These are phyloP conservation scores for Creontiades dilutus DNA, from an alignment of 2,888 invertebrate genomes.

Conservation along the genomic window DNA sequence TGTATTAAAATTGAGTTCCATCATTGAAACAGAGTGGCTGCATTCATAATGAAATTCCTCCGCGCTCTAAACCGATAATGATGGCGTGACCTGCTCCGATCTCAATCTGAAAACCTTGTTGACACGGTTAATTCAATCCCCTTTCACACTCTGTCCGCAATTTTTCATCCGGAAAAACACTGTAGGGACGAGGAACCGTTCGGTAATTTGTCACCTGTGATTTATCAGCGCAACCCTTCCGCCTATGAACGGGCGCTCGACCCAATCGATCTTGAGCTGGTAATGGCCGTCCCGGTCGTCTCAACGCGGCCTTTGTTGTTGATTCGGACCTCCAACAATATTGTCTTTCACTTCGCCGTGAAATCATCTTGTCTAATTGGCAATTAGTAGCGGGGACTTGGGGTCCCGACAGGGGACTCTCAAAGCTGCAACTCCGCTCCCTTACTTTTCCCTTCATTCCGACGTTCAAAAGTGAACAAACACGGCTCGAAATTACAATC, in stretches of 20 bases:
- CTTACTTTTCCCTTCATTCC: background rate
- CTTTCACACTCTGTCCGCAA: background rate
- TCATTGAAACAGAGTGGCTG: no score
- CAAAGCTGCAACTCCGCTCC: background rate
- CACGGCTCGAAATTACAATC: background rate
- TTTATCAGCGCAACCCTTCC: conserved; percentile 10
- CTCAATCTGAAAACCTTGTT: background rate
- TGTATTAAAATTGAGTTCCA: no score
- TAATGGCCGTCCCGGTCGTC: conserved; percentile 16
- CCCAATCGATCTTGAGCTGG: conserved; percentile 22
- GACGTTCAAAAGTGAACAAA: background rate
- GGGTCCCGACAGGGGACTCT: background rate
- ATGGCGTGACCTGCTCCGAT: background rate
- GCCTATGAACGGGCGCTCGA: background rate
- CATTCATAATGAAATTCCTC: no score
- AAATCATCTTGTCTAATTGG: conserved; percentile 56
- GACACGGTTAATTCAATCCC: conserved; percentile 30
- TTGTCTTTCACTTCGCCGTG: conserved; percentile 53
- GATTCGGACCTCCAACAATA: conserved; percentile 47
- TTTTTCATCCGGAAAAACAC: conserved; percentile 7
- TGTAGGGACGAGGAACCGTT: background rate
- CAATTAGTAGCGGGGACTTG: conserved; percentile 31
- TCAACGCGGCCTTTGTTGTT: conserved; percentile 43
- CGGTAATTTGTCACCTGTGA: conserved; percentile 39
- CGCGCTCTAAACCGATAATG: background rate